Conservation (phyloP, 2,113 vertebrate genomes). For the Dipodomys stephensi region DNA sequence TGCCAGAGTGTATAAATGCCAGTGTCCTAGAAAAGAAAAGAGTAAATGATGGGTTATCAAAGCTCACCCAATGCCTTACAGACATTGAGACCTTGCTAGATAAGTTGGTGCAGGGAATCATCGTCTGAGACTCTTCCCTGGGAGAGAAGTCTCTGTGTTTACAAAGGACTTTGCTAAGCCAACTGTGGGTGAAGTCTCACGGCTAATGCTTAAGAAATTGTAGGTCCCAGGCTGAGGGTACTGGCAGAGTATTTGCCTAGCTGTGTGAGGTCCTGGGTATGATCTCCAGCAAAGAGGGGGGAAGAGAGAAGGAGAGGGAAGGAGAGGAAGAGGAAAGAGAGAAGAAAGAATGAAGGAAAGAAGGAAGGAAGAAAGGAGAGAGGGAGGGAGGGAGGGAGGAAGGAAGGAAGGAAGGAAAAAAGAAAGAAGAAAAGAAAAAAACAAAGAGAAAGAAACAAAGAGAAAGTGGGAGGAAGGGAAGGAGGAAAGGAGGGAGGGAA, state of each 20-base stretch:
- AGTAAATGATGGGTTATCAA: not conserved
- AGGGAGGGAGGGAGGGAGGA: too few species aligned
- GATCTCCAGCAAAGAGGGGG: not conserved
- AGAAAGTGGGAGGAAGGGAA: too few species aligned
- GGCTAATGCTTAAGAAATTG: not conserved
- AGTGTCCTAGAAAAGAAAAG: not conserved
- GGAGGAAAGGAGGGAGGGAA: not conserved
- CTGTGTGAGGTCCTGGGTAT: too few species aligned
- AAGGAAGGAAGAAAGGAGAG: too few species aligned
- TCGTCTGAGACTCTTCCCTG: not conserved
- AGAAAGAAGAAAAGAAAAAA: too few species aligned
- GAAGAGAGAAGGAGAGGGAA: too few species aligned
- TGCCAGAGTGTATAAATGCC: not conserved
- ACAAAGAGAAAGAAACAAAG: too few species aligned
- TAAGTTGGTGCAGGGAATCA: not conserved
- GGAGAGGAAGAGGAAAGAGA: too few species aligned
- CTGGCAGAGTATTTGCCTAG: not conserved
- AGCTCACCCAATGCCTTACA: not conserved
- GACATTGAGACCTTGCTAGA: not conserved
- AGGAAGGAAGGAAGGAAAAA: too few species aligned
- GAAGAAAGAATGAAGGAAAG: too few species aligned
- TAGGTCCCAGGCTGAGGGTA: not conserved
- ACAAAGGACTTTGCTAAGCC: not conserved
- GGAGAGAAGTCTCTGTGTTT: not conserved
- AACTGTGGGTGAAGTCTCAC: not conserved